Evolutionary conservation across 2,888 invertebrate genomes (phyloP), one percentile per base, ranked within the genome.

Genomic region (Chirona hameri): DNA sequence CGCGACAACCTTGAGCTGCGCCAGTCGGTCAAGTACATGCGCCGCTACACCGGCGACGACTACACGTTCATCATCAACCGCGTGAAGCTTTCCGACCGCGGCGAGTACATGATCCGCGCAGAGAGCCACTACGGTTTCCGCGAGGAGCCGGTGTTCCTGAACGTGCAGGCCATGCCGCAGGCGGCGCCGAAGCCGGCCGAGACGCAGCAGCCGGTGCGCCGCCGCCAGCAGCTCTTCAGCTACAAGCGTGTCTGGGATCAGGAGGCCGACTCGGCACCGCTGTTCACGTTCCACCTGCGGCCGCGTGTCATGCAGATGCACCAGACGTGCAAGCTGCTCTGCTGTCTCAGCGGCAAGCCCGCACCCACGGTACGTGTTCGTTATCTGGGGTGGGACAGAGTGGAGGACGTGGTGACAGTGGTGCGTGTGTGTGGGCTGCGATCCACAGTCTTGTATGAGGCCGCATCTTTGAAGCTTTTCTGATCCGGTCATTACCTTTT

Each of bases 11-110:
- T 93, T 87, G 98, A 98, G 88, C 90, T 99, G 82, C 91, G 96
- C 83, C 99, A 99, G 90, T 97, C 97, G 86, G 98, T 98, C 85
- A 99, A 99, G 89, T 98, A 95, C 89, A 99, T 99, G 99, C 99
- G 99, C 90, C 93, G 98, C 87, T 99, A 99, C 88, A 92, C 93
- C 79, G 96, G 95, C 82, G 97, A 98, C 86, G 97, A 99, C 87
- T 99, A 97, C 89, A 97, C 97, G 89, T 96, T 99, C 89, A 93
- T 98, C 85, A 98, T 99, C 86, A 99, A 98, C 90, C 93, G 99
- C 86, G 95, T 95, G 69, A 97, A 96, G 89, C 89, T 96, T 85
- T 96, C 97, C 85, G 99, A 99, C 89, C 93, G 97, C 87, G 99
- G 99, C 86, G 98, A 99, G 89, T 99, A 98, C 89, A 93, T 97